Evolutionary conservation across 1,140 invertebrate genomes (phyloP).

Genomic region (Halotydeus destructor): DNA sequence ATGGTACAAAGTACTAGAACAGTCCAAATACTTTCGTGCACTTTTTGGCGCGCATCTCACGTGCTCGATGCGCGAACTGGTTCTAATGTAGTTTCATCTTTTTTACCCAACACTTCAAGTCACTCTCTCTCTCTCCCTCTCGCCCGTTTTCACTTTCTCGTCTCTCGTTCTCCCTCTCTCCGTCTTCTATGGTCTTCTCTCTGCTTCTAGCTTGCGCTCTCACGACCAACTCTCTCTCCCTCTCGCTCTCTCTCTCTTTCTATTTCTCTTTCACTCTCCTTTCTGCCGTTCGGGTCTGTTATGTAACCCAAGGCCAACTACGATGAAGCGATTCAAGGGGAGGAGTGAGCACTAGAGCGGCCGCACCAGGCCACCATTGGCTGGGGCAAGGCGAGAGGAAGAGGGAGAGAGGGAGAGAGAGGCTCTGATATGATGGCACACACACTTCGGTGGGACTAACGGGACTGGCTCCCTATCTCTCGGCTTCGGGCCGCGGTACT

Average conservation of each 20-base stretch:
- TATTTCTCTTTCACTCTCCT: conserved; percentile 1
- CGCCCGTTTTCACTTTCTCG: not conserved
- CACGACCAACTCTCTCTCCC: not conserved
- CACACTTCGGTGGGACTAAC: not conserved
- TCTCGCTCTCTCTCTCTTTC: not conserved
- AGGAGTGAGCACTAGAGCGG: not conserved
- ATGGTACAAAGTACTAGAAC: not conserved
- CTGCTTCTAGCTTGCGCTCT: no score
- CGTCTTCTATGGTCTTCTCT: no score
- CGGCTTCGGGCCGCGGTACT: not conserved
- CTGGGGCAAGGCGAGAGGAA: not conserved
- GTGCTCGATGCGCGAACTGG: no score
- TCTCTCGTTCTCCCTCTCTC: not conserved
- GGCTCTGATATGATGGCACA: not conserved
- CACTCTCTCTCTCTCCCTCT: not conserved
- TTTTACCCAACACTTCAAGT: not conserved
- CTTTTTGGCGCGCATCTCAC: not conserved
- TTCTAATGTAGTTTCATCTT: no score
- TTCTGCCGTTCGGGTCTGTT: not conserved
- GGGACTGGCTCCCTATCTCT: not conserved
- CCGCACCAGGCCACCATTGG: not conserved
- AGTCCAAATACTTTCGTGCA: not conserved
- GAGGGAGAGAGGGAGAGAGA: not conserved
- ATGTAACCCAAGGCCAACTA: no score
- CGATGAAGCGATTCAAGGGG: not conserved